phyloP scores from a whole-genome alignment of 1,140 invertebrate species.

The Tenebrio molitor region DNA sequence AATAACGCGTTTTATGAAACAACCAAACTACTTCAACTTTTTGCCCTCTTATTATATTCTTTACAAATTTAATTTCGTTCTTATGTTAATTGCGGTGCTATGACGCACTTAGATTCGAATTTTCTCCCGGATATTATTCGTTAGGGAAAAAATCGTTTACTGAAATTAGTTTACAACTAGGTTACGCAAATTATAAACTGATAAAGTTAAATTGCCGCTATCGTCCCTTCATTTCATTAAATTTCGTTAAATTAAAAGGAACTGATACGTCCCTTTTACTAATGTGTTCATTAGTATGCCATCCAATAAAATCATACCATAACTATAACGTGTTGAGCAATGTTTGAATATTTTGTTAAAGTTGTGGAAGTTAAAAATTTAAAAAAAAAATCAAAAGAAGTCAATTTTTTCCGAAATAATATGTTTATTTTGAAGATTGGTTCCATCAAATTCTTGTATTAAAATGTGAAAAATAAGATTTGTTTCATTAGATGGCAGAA shows the following conservation, averaged over 20 bases:
- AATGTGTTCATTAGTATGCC: no score
- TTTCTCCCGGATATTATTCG: conserved; percentile 15
- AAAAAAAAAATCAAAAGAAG: no score
- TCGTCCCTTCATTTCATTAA: conserved; percentile 4
- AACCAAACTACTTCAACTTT: conserved; percentile 30
- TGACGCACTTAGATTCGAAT: conserved; percentile 25
- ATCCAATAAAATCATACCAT: no score
- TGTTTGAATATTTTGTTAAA: no score
- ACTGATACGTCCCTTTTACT: no score
- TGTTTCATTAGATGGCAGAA: no score
- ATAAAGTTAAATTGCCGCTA: conserved; percentile 36
- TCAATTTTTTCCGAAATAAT: no score
- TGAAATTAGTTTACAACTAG: conserved; percentile 26
- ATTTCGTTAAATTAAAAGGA: conserved; percentile 22
- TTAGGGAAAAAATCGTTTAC: conserved; percentile 36
- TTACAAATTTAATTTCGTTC: conserved; percentile 37
- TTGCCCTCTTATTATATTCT: conserved; percentile 27
- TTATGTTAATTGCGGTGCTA: conserved; percentile 28
- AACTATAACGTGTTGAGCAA: no score
- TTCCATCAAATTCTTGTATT: no score
- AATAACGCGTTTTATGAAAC: conserved; percentile 27
- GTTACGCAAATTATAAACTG: conserved; percentile 36
- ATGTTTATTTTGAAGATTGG: no score
- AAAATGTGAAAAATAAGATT: no score
- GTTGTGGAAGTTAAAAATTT: no score